Conservation (phyloP, 2,888 invertebrate genomes). For the Cephus rjabovi region DNA sequence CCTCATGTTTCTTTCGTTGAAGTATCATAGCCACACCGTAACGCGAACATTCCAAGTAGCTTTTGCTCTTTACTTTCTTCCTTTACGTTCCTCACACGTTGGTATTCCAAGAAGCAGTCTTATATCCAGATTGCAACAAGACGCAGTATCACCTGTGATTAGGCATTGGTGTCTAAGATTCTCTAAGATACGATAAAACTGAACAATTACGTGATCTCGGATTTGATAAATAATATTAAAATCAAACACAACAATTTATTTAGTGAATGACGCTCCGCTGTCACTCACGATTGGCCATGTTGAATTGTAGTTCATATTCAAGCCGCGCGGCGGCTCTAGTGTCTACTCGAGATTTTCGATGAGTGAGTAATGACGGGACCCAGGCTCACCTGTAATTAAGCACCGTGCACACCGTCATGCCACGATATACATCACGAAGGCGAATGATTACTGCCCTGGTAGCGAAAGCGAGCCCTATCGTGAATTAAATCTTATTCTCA, state of each 20-base stretch:
- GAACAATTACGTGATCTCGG: not conserved
- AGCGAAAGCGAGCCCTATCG: conserved; percentile 44
- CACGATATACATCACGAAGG: conserved; percentile 41
- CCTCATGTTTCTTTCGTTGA: not conserved
- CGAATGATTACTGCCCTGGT: conserved; percentile 42
- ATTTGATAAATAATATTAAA: not conserved
- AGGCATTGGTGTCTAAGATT: not conserved
- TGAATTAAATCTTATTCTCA: conserved; percentile 51
- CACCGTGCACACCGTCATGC: conserved; percentile 23
- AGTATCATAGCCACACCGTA: not conserved
- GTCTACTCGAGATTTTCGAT: conserved; percentile 32
- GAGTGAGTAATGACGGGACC: conserved; percentile 26
- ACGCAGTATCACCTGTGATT: not conserved
- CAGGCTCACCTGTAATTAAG: conserved; percentile 39
- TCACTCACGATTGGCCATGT: not conserved
- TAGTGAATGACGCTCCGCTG: not conserved
- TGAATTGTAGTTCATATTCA: not conserved
- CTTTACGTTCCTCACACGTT: not conserved
- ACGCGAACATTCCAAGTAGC: not conserved
- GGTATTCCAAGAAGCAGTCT: not conserved
- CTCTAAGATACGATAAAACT: not conserved
- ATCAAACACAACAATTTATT: not conserved
- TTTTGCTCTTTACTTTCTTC: not conserved
- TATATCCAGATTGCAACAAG: not conserved
- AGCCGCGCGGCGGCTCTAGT: not conserved